Evolutionary conservation across 2,113 vertebrate genomes (phyloP).

Genomic region (Larimichthys crocea): DNA sequence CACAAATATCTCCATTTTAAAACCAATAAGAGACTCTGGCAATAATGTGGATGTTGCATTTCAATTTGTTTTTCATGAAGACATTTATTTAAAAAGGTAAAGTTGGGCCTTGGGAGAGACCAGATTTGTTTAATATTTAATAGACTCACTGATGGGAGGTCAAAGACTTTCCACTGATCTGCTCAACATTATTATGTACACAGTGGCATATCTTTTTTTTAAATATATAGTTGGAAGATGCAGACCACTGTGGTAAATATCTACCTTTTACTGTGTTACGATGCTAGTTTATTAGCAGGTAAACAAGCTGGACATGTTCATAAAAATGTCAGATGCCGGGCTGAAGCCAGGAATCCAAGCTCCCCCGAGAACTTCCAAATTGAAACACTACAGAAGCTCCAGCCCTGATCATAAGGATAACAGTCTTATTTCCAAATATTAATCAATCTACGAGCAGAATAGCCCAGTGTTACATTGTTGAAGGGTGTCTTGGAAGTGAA

Average conservation of each 20-base stretch:
- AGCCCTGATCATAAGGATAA: too few species aligned
- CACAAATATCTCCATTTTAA: neutral
- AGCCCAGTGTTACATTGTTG: neutral
- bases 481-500: neutral
- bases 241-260: too few species aligned
- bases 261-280: too few species aligned
- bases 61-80: neutral
- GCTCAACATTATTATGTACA: neutral
- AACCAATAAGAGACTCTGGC: neutral
- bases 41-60: neutral
- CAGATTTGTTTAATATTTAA: neutral
- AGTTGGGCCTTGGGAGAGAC: neutral
- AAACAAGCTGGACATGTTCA: too few species aligned
- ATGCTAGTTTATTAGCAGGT: too few species aligned
- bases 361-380: too few species aligned
- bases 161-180: neutral
- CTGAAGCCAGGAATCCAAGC: too few species aligned
- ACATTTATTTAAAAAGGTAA: neutral
- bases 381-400: too few species aligned
- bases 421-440: neutral
- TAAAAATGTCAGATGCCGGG: too few species aligned
- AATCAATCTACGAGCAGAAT: neutral
- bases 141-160: neutral
- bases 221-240: too few species aligned
- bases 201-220: too few species aligned